phyloP scores from a whole-genome alignment of 2,797 vertebrate genomes.

The Forpus xanthops region DNA sequence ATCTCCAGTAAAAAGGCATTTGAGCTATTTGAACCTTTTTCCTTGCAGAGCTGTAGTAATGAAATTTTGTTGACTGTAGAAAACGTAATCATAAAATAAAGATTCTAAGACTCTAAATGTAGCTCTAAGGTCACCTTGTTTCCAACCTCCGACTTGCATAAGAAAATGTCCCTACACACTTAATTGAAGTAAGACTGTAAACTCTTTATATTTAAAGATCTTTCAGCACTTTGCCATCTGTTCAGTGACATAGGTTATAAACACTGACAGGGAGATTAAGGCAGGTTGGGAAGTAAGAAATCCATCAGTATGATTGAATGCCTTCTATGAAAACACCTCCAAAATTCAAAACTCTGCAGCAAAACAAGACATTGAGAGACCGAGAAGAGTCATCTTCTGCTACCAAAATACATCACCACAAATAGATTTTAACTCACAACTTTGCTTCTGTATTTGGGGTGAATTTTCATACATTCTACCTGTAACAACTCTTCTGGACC shows the following conservation, averaged over 20 bases:
- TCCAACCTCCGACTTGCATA: not conserved
- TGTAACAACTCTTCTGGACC: not conserved
- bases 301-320: not conserved
- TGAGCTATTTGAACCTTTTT: not conserved
- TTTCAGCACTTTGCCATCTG: constrained; percentile 59
- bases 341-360: not conserved
- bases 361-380: not conserved
- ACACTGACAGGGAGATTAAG: constrained; percentile 22
- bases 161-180: not conserved
- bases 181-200: constrained; percentile 57
- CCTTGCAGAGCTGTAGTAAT: not conserved
- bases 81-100: not conserved
- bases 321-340: not conserved
- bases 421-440: not conserved
- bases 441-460: not conserved
- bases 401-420: not conserved
- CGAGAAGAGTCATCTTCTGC: not conserved
- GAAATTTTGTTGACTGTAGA: not conserved
- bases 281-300: not conserved
- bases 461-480: not conserved
- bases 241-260: constrained; percentile 7
- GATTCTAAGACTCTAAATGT: not conserved
- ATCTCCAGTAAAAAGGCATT: not conserved
- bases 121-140: constrained; percentile 30
- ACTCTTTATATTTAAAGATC: constrained; percentile 61